Percentiles rank a stretch among this genome's conserved stretches.
Conservation (phyloP, 2,797 vertebrate genomes). For the Hydrophis major region DNA sequence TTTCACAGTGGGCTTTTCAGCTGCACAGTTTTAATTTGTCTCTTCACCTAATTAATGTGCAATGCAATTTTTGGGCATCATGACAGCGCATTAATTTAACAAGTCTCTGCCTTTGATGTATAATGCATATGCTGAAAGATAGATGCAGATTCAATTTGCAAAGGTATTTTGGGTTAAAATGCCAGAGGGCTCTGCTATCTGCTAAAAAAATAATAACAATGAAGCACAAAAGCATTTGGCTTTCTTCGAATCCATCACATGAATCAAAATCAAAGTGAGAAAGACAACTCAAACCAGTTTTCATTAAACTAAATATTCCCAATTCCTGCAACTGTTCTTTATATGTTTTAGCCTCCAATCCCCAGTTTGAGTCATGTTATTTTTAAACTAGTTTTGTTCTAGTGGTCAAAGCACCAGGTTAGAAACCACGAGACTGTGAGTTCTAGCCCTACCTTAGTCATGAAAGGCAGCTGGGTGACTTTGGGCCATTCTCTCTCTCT, state of each 20-base stretch:
- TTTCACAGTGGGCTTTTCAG: constrained; percentile 52
- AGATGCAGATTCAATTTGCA: constrained; percentile 9
- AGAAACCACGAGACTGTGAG: neutral
- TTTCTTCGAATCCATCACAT: neutral
- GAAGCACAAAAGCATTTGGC: neutral
- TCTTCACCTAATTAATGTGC: constrained; percentile 69
- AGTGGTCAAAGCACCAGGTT: neutral
- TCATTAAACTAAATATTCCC: neutral
- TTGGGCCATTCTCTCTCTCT: neutral
- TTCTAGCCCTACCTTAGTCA: neutral
- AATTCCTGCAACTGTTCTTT: neutral
- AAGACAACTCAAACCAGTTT: neutral
- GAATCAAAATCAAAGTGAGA: neutral
- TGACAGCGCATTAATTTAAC: constrained; percentile 68
- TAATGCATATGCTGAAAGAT: constrained; percentile 30
- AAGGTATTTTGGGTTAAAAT: neutral
- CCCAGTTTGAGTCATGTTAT: too few relatives aligned
- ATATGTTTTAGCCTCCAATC: neutral
- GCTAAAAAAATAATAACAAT: neutral
- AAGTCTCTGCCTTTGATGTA: constrained; percentile 24
- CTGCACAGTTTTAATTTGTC: constrained; percentile 69
- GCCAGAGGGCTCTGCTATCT: neutral
- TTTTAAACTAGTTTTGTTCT: neutral
- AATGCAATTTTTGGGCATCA: constrained; percentile 59
- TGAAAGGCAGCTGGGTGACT: neutral